A percentile compares a stretch with the other conserved stretches of the same genome.
phyloP scores from a whole-genome alignment of 2,797 vertebrate species.

The Avahi laniger region DNA sequence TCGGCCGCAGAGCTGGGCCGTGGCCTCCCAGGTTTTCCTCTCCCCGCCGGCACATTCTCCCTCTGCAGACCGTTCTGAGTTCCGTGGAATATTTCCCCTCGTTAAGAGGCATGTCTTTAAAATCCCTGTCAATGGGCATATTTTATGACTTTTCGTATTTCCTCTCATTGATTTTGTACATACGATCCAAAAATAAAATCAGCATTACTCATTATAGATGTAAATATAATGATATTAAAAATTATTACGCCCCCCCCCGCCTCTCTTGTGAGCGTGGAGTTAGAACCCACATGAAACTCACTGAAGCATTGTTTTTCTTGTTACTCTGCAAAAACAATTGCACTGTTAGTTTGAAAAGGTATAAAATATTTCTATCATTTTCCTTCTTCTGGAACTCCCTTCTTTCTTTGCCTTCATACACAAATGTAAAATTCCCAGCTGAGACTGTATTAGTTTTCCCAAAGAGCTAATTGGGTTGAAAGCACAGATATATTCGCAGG shows the following conservation, averaged over 20 bases:
- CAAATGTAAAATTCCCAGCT: not conserved
- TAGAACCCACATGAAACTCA: not conserved
- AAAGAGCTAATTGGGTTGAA: not conserved
- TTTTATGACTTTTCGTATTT: not conserved
- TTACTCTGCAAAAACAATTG: not conserved
- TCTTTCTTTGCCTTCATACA: not conserved
- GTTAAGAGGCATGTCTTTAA: not conserved
- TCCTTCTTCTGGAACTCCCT: not conserved
- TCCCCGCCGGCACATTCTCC: rapidly evolving
- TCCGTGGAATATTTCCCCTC: not conserved
- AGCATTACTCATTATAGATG: not conserved
- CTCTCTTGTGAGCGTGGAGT: not conserved
- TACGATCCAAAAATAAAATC: not conserved
- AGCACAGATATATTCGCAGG: not conserved
- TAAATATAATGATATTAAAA: not conserved
- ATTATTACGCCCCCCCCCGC: too few species aligned
- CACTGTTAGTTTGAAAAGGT: not conserved
- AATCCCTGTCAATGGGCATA: too few species aligned
- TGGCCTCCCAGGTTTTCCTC: rapidly evolving
- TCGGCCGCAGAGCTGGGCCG: rapidly evolving
- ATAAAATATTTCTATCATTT: not conserved
- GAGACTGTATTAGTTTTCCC: not conserved
- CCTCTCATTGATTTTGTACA: not conserved
- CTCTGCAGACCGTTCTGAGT: too few species aligned
- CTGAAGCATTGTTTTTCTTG: not conserved